These are phyloP conservation scores for Galago senegalensis DNA, from an alignment of 2,797 vertebrate genomes.

Conservation along the genomic window DNA sequence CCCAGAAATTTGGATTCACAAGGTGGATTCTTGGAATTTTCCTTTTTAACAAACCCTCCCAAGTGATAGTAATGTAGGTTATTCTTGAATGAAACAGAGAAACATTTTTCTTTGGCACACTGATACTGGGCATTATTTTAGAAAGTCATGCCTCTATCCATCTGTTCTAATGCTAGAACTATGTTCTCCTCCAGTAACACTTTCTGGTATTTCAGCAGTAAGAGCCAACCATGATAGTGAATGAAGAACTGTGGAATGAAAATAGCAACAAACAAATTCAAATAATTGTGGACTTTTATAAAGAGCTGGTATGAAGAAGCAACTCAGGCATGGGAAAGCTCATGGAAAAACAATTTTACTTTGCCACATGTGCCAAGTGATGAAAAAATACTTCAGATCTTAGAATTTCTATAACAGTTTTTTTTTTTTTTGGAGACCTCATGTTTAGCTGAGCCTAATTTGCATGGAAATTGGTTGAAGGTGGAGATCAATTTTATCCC, in stretches of 20 bases:
- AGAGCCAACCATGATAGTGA: background rate
- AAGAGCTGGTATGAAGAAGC: background rate
- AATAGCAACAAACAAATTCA: background rate
- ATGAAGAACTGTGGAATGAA: constrained; percentile 35
- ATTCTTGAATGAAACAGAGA: constrained; percentile 29
- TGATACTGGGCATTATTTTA: constrained; percentile 35
- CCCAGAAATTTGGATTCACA: constrained; percentile 17
- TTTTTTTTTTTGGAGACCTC: background rate
- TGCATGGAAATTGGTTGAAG: constrained; percentile 67
- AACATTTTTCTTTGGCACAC: constrained; percentile 31
- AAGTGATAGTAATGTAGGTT: background rate
- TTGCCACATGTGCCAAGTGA: background rate
- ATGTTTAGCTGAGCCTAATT: constrained; percentile 63
- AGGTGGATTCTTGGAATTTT: background rate
- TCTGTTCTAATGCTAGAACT: background rate
- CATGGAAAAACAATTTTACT: constrained; percentile 39
- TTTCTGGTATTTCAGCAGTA: constrained; percentile 11
- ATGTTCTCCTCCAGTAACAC: background rate
- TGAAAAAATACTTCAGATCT: constrained; percentile 53
- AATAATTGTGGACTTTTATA: constrained; percentile 42
- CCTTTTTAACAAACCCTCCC: background rate
- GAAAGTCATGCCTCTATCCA: constrained; percentile 23
- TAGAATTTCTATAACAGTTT: constrained; percentile 14
- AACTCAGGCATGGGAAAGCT: background rate
- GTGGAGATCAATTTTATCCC: constrained; percentile 49